Evolutionary conservation across 2,797 vertebrate genomes (phyloP).

Genomic region (Limnodromus scolopaceus): DNA sequence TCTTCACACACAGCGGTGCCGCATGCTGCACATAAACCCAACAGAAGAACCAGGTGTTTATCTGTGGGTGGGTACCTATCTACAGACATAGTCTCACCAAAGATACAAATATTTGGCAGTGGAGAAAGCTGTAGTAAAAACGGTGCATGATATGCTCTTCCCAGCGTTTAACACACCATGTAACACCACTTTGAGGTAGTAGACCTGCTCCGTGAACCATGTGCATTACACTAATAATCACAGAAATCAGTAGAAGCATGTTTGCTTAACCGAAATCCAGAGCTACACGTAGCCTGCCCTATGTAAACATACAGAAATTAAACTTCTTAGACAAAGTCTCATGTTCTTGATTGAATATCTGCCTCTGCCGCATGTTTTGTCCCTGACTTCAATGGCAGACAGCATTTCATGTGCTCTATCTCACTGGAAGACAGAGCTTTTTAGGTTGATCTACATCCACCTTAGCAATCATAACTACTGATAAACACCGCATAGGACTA

Average conservation of each 20-base stretch:
- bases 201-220: neutral
- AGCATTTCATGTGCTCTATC: neutral
- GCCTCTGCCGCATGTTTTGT: neutral
- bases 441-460: neutral
- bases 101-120: neutral
- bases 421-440: neutral
- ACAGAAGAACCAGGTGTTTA: neutral
- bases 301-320: neutral
- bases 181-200: neutral
- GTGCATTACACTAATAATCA: neutral
- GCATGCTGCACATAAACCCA: neutral
- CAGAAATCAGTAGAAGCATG: neutral
- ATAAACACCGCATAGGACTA: neutral
- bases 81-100: neutral
- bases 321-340: neutral
- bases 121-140: neutral
- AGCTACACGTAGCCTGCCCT: neutral
- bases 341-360: neutral
- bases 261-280: neutral
- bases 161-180: neutral
- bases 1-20: accelerated
- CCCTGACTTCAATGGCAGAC: neutral
- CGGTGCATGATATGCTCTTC: neutral
- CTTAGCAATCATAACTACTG: neutral
- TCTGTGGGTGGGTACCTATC: no score